Evolutionary conservation across 1,140 invertebrate species (phyloP), one percentile per base, ranked within the genome.

Genomic region (Trachymyrmex cornetzi): DNA sequence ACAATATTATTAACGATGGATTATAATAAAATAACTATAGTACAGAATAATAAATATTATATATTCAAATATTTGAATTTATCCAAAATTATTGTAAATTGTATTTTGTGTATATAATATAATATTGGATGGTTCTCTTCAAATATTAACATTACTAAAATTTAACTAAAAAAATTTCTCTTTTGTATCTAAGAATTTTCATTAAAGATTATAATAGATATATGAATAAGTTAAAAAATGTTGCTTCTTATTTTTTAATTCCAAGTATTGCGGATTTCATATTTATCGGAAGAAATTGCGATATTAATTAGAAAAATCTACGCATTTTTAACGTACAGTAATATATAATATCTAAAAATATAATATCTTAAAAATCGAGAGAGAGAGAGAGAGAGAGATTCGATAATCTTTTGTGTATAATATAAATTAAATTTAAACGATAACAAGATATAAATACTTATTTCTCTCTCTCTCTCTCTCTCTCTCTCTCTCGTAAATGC

Each of bases 241-340:
- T 34, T 7, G 69, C 34, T 53, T 3, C 3, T 50, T 34, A 74
- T 84, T 88, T 80, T 50, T 80, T 44, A 71, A 64, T 24, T 19
- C 14, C 3, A 22, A 50, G 14, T 34, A 38, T 27, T 22, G 16
- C 0, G 1, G 12, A 44, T 67, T 67, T 48, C 0, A 67, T 44
- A 16, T 67, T 48, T 69, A 22, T 44, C 11, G n/a, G 1, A 38
- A 66, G 16, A 38, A 59, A 14, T 11, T 59, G 6, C 16, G 6
- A 34, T 75, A 22, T 44, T 61, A 2, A 77, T 19, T 24, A 38
- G 5, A 22, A 44, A 44, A 61, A 77, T 61, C 3, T 61, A 7
- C 44, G 34, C 14, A 27, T 61, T 22, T 59, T 30, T 24, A 69
- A 69, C 16, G 44, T 12, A 50, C 3, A 38, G 7, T 38, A 38